phyloP scores from a whole-genome alignment of 2,113 vertebrate species.

The Parus major region DNA sequence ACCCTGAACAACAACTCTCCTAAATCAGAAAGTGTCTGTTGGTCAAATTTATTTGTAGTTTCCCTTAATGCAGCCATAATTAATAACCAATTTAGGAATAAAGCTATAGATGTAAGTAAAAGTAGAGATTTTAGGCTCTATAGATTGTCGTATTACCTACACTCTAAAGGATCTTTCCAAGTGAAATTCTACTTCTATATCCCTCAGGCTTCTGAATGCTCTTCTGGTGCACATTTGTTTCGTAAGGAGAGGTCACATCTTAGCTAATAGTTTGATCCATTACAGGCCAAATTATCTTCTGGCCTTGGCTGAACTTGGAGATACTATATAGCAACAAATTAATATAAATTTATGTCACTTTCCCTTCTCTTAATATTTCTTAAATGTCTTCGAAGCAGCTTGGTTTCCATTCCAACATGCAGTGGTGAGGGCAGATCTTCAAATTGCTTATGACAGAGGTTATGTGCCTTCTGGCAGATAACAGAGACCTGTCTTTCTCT shows the following conservation, averaged over 20 bases:
- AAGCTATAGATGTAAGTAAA: background rate
- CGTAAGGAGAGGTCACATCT: background rate
- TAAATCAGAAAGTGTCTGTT: background rate
- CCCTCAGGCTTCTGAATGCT: background rate
- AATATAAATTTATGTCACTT: constrained; percentile 2
- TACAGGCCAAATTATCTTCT: background rate
- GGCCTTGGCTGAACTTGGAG: background rate
- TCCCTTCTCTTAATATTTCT: background rate
- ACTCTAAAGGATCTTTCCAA: background rate
- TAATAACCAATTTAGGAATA: background rate
- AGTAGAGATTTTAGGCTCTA: background rate
- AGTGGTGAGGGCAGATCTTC: background rate
- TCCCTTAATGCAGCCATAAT: background rate
- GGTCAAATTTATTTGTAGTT: background rate
- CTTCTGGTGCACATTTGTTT: background rate
- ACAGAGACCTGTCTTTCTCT: background rate
- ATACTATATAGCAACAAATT: background rate
- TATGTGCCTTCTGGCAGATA: constrained; percentile 34
- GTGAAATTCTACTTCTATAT: background rate
- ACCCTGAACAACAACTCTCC: background rate
- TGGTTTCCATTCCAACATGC: background rate
- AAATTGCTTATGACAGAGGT: constrained; percentile 30
- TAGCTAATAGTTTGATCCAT: background rate
- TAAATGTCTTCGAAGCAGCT: constrained; percentile 1
- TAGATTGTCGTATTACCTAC: background rate